Percentiles rank a stretch among this genome's conserved stretches.
phyloP scores from a whole-genome alignment of 2,888 invertebrate species.

The Cheilosia pagana region DNA sequence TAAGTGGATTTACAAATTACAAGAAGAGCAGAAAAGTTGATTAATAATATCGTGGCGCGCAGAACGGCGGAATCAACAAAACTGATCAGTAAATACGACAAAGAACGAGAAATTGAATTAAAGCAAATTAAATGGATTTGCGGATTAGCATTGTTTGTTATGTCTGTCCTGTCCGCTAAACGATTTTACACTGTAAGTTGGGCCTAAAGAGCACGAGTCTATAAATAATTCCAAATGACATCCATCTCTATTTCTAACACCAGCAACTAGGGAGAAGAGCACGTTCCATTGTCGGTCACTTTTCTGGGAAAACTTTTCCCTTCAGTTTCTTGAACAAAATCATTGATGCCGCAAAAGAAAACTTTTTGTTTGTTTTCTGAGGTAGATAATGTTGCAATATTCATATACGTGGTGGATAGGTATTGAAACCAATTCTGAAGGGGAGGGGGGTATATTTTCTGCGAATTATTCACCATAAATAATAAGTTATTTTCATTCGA shows the following conservation, averaged over 20 bases:
- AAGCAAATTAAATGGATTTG: slow-evolving; percentile 56
- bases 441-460: no score
- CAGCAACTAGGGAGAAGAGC: slow-evolving; percentile 10
- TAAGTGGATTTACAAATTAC: slow-evolving; percentile 57
- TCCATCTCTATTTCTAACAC: slow-evolving; percentile 47
- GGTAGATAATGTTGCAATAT: slow-evolving; percentile 12
- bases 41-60: slow-evolving; percentile 20
- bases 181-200: neutral
- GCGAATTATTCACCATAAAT: no score
- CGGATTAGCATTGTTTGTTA: slow-evolving; percentile 33
- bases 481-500: no score
- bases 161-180: neutral
- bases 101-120: slow-evolving; percentile 47
- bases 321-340: slow-evolving; percentile 10
- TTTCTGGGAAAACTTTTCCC: slow-evolving; percentile 29
- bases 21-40: slow-evolving; percentile 41
- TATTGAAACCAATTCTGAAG: neutral
- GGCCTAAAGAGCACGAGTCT: slow-evolving; percentile 1
- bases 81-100: slow-evolving; percentile 41
- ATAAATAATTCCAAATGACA: slow-evolving; percentile 23
- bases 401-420: neutral
- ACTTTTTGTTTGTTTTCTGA: slow-evolving; percentile 19
- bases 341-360: slow-evolving; percentile 6
- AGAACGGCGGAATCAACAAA: slow-evolving; percentile 6
- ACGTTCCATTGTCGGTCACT: slow-evolving; percentile 16